Evolutionary conservation across 2,888 invertebrate genomes (phyloP).

Genomic region (Hyles lineata): DNA sequence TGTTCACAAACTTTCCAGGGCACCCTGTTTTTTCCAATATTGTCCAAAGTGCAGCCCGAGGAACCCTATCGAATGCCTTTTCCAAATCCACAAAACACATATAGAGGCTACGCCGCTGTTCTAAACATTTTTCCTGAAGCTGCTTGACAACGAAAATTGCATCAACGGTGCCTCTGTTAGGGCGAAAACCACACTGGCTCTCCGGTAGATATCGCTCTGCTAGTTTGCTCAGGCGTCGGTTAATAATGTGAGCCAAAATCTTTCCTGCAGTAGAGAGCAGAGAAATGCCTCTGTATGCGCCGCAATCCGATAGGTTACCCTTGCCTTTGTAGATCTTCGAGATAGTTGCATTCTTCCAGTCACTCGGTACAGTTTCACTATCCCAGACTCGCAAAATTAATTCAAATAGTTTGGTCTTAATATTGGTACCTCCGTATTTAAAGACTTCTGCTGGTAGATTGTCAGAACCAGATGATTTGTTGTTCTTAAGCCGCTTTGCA

Average conservation of each 20-base stretch:
- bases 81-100: too few relatives aligned
- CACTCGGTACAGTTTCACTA: not conserved
- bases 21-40: too few relatives aligned
- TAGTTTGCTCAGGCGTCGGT: not conserved
- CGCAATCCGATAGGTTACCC: constrained; percentile 2
- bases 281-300: constrained; percentile 19
- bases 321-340: constrained; percentile 25
- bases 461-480: constrained; percentile 27
- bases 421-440: constrained; percentile 32
- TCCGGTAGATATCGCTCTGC: constrained; percentile 19
- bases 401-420: constrained; percentile 25
- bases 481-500: not conserved
- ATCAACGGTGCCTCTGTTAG: too few relatives aligned
- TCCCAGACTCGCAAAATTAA: not conserved
- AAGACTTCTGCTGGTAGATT: constrained; percentile 33
- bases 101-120: too few relatives aligned
- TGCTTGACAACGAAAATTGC: too few relatives aligned
- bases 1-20: too few relatives aligned
- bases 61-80: too few relatives aligned
- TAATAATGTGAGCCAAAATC: constrained; percentile 22
- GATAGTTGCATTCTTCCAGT: constrained; percentile 19
- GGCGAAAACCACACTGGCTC: too few relatives aligned
- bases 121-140: too few relatives aligned
- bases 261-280: constrained; percentile 22
- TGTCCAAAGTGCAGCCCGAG: too few relatives aligned